A percentile compares a stretch with the other conserved stretches of the same genome.
These are phyloP conservation scores for Callosobruchus maculatus DNA, from an alignment of 2,888 invertebrate genomes.

Conservation along the genomic window DNA sequence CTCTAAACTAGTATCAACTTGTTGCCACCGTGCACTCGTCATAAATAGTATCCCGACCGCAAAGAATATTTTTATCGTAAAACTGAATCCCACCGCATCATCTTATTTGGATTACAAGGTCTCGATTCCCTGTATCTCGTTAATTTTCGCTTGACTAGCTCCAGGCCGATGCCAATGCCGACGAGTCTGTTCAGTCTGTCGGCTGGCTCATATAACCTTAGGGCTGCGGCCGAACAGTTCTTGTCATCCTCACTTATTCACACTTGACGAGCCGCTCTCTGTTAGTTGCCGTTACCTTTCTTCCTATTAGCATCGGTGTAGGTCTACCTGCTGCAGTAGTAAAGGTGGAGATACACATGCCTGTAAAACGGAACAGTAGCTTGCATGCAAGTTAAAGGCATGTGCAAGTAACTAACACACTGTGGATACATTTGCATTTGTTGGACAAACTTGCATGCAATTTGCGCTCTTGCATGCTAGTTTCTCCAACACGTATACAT, in stretches of 20 bases:
- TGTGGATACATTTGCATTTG: too few relatives aligned
- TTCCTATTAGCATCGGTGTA: too few relatives aligned
- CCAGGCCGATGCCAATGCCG: constrained; percentile 2
- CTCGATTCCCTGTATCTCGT: constrained; percentile 17
- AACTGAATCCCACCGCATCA: constrained; percentile 3
- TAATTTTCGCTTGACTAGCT: constrained; percentile 17
- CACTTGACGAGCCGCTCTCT: constrained; percentile 7
- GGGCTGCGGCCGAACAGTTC: constrained; percentile 8
- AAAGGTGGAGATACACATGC: too few relatives aligned
- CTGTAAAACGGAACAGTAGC: too few relatives aligned
- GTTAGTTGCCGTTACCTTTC: not conserved
- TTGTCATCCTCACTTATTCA: constrained; percentile 17
- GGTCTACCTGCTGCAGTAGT: too few relatives aligned
- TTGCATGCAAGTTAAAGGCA: too few relatives aligned
- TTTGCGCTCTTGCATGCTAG: too few relatives aligned
- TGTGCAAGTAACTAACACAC: too few relatives aligned
- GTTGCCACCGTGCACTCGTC: not conserved
- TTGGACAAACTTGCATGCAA: too few relatives aligned
- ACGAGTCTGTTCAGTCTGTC: too few relatives aligned
- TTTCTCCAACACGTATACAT: too few relatives aligned
- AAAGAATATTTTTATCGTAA: not conserved
- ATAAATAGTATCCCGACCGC: constrained; percentile 8
- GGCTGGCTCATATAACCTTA: constrained; percentile 13
- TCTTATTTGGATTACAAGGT: constrained; percentile 16
- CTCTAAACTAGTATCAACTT: not conserved